Conservation (phyloP, 2,888 invertebrate genomes). For the Shargacucullia verbasci region DNA sequence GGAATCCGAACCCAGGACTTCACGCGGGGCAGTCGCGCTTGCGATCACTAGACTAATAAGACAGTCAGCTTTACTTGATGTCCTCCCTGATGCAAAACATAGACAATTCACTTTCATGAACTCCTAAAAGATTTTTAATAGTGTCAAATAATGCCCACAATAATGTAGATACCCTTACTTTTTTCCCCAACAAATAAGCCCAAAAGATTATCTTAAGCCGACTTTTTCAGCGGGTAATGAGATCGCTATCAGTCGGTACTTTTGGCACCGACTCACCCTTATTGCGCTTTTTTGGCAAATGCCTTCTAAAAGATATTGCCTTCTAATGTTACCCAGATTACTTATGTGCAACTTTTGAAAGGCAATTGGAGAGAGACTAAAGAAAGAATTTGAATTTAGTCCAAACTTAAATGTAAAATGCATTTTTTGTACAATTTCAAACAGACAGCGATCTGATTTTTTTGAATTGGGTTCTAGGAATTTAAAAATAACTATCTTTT, state of each 20-base stretch:
- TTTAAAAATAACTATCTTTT: no score
- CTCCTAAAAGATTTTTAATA: slow-evolving; percentile 23
- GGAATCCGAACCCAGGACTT: no score
- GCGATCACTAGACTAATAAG: no score
- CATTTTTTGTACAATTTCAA: slow-evolving; percentile 28
- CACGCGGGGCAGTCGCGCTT: no score
- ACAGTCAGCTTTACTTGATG: no score
- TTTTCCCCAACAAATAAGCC: slow-evolving; percentile 41
- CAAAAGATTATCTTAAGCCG: slow-evolving; percentile 42
- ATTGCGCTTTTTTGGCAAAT: slow-evolving; percentile 53
- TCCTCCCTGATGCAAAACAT: no score
- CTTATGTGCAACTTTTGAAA: slow-evolving; percentile 15
- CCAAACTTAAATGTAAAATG: no score
- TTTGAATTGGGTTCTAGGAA: no score
- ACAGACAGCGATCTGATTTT: slow-evolving; percentile 20
- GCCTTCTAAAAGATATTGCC: slow-evolving; percentile 22
- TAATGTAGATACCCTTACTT: slow-evolving; percentile 29
- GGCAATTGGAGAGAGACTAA: slow-evolving; percentile 7
- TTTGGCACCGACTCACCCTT: slow-evolving; percentile 37
- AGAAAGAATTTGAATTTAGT: no score
- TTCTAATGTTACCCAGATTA: slow-evolving; percentile 40
- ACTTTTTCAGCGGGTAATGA: slow-evolving; percentile 46
- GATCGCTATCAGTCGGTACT: slow-evolving; percentile 45
- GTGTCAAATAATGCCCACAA: slow-evolving; percentile 30
- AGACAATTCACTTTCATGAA: not conserved